Conservation (phyloP, 2,888 invertebrate genomes). For the Leptodirus hochenwartii region DNA sequence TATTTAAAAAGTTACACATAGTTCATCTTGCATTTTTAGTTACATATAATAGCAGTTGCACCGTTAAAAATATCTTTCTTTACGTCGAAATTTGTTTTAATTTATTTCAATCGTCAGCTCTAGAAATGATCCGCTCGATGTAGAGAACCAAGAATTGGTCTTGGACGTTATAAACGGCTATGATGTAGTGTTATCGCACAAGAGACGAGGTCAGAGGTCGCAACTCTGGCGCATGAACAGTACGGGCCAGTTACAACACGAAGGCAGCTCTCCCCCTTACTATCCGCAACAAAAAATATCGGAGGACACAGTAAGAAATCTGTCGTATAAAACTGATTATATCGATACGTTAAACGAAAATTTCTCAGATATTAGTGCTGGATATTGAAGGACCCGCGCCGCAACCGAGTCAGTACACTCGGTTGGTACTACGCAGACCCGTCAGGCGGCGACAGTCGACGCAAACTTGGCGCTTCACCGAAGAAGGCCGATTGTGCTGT, state of each 20-base stretch:
- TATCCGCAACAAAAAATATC: slow-evolving; percentile 21
- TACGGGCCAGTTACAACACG: slow-evolving; percentile 79
- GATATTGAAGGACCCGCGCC: slow-evolving; percentile 81
- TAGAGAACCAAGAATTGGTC: slow-evolving; percentile 54
- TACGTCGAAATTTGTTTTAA: no score
- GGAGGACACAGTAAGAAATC: no score
- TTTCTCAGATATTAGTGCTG: slow-evolving; percentile 41
- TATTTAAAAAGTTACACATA: no score
- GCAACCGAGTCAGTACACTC: slow-evolving; percentile 59
- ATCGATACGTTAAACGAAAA: background rate
- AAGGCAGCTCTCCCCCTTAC: slow-evolving; percentile 60
- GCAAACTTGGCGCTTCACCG: slow-evolving; percentile 83
- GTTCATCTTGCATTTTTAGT: no score
- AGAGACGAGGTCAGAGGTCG: slow-evolving; percentile 50
- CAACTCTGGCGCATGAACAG: slow-evolving; percentile 93
- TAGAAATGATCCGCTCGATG: slow-evolving; percentile 8
- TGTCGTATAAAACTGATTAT: no score
- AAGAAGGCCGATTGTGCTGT: slow-evolving; percentile 71
- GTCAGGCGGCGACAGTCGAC: slow-evolving; percentile 72
- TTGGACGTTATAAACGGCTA: slow-evolving; percentile 51
- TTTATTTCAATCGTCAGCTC: no score
- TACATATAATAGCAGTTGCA: no score
- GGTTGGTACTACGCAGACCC: slow-evolving; percentile 63
- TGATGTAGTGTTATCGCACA: slow-evolving; percentile 51
- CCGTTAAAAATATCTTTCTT: no score